Base-by-base conservation (phyloP, 2,797 vertebrate species). In the Sebastes nivosus region DNA sequence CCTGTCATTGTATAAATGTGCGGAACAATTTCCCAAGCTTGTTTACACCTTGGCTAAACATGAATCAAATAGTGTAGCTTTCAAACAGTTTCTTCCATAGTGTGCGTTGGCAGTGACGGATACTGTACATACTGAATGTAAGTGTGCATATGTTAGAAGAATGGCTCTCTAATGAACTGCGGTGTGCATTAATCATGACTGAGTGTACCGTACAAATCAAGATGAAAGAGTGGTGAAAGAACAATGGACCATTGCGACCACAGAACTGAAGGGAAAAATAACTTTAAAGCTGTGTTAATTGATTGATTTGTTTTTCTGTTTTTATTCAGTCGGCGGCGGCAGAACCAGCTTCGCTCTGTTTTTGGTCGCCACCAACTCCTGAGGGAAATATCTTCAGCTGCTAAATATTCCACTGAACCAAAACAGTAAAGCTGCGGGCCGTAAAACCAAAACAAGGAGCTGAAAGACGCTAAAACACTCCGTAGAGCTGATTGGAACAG, bases 1-100 rank as follows among this genome's bases (percentile, higher is more conserved):
- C 92, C 87, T 85, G 82, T 78, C 84, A 89, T 92, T 94, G 86
- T 88, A 59, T 81, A 74, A 91, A 84, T 82, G 72, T 81, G 60
- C 60, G 70, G 79, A 85, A 75, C 70, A 67, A 67, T 80, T 93
- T 90, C 86, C 83, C 72, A 77, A 75, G 77, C 54, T 77, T 86
- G 75, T 92, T 91, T 91, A 88, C 80, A 74, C 57, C 46, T 12
- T 10, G 54, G 67, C 82, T 79, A 68, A 25, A 54, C 77, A 84
- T 87, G 70, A 80, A 72, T 93, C 82, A 87, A 76, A 81, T 42
- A 32, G 54, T 29, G 20, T 1, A 5, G 86, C 34, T 67, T 50
- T 22, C 5, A 32, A 64, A 68, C 20, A 7, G 13, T 72, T 82
- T 83, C 67, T 42, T 80, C 78, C 65, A 42, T 57, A 59, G 63